A percentile compares a stretch with the other conserved stretches of the same genome.
Evolutionary conservation across 2,888 invertebrate genomes (phyloP).

Genomic region (Oscheius sp.): DNA sequence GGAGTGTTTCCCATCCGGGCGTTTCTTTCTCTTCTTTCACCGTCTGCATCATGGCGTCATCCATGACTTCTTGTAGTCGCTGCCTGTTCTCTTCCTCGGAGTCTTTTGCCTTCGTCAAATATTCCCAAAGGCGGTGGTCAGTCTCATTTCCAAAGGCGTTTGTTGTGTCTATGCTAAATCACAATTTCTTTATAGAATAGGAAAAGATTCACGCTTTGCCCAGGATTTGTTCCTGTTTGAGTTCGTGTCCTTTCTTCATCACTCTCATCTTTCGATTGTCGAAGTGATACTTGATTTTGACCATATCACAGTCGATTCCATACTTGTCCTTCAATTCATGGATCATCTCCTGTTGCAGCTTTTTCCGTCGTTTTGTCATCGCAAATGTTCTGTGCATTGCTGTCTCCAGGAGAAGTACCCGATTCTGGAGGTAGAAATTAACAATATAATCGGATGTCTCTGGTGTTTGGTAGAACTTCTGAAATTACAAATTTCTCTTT

Average conservation of each 20-base stretch:
- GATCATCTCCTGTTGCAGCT: background rate
- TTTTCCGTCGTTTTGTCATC: background rate
- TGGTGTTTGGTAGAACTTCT: conserved; percentile 1
- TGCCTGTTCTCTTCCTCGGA: background rate
- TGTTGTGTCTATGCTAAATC: background rate
- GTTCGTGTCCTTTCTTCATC: conserved; percentile 6
- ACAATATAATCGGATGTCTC: conserved; percentile 13
- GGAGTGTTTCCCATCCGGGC: background rate
- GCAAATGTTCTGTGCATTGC: background rate
- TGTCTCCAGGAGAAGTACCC: conserved; percentile 6
- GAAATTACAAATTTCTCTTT: no score
- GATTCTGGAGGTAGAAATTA: background rate
- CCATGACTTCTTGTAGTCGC: background rate
- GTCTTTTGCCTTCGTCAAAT: background rate
- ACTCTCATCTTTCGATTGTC: conserved; percentile 10
- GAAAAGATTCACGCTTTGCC: background rate
- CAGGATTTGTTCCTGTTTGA: background rate
- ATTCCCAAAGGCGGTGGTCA: background rate
- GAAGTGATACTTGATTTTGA: conserved; percentile 17
- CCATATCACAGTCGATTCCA: background rate
- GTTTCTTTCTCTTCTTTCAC: background rate
- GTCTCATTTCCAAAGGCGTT: background rate
- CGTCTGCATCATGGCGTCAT: background rate
- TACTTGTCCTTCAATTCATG: background rate
- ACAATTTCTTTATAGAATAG: background rate